These are phyloP conservation scores for Megaptera novaeangliae DNA, from an alignment of 2,113 vertebrate species.

Conservation along the genomic window DNA sequence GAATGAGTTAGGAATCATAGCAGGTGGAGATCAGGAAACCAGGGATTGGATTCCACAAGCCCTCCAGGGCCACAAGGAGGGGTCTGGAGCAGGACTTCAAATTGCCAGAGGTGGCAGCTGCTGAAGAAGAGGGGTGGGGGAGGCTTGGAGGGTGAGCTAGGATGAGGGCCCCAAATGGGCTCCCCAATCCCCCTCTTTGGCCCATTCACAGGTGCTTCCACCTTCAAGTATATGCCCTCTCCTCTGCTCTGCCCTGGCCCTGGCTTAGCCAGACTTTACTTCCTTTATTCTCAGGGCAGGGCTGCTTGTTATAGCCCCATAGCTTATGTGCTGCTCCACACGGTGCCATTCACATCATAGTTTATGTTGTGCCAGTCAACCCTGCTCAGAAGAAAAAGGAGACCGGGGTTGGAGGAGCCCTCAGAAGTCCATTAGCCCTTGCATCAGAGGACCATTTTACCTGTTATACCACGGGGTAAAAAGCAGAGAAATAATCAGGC, in stretches of 20 bases:
- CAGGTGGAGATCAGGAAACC: neutral
- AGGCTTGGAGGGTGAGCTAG: neutral
- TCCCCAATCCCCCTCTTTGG: neutral
- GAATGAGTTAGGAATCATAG: neutral
- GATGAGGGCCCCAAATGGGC: neutral
- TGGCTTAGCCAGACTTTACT: neutral
- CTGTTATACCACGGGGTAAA: neutral
- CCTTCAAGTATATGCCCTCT: neutral
- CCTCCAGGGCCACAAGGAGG: neutral
- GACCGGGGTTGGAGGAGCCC: neutral
- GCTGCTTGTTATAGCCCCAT: neutral
- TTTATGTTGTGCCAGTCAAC: neutral
- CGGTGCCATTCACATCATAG: neutral
- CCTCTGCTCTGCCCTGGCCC: neutral
- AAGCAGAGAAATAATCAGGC: neutral
- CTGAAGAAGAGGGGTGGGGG: neutral
- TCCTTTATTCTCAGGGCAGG: neutral
- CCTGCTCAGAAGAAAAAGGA: neutral
- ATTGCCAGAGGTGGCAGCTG: neutral
- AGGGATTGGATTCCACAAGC: neutral
- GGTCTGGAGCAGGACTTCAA: neutral
- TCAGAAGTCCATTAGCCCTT: neutral
- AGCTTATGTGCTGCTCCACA: neutral
- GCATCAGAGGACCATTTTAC: neutral
- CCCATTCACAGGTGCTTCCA: neutral